Percentiles rank a stretch among this genome's conserved stretches.
Evolutionary conservation across 2,888 invertebrate genomes (phyloP).

Genomic region (Hypsopygia costalis): DNA sequence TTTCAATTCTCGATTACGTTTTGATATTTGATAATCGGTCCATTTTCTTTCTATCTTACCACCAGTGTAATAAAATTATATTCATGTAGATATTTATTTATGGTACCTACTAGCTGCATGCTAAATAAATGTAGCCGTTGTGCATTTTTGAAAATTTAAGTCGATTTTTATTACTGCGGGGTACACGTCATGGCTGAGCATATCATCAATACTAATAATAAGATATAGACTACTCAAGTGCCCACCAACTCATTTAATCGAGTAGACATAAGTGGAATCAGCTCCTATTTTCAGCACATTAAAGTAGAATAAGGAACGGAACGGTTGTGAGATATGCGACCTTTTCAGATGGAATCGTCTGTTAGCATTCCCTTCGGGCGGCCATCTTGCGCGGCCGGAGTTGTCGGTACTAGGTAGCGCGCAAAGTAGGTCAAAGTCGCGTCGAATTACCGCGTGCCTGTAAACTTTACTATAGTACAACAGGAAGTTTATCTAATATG

Average conservation of each 20-base stretch:
- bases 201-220: conserved; percentile 24
- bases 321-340: conserved; percentile 26
- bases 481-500: conserved; percentile 17
- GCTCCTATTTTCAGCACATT: conserved; percentile 13
- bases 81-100: too few relatives aligned
- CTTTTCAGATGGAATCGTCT: conserved; percentile 25
- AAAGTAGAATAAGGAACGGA: conserved; percentile 22
- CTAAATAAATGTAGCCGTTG: too few relatives aligned
- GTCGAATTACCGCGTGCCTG: conserved; percentile 40
- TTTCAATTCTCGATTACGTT: conserved; percentile 21
- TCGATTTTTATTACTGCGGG: conserved; percentile 20
- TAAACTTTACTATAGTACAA: conserved; percentile 31
- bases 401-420: conserved; percentile 38
- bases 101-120: too few relatives aligned
- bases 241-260: conserved; percentile 7
- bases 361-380: conserved; percentile 49
- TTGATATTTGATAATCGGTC: not conserved
- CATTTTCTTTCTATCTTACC: not conserved
- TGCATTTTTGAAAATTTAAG: conserved; percentile 10
- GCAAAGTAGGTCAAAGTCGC: conserved; percentile 67
- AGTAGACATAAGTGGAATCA: conserved; percentile 6
- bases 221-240: not conserved
- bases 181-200: conserved; percentile 13
- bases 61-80: not conserved
- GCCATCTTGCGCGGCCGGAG: conserved; percentile 53